Base-by-base conservation (phyloP, 2,113 vertebrate genomes). In the Macrotus californicus region DNA sequence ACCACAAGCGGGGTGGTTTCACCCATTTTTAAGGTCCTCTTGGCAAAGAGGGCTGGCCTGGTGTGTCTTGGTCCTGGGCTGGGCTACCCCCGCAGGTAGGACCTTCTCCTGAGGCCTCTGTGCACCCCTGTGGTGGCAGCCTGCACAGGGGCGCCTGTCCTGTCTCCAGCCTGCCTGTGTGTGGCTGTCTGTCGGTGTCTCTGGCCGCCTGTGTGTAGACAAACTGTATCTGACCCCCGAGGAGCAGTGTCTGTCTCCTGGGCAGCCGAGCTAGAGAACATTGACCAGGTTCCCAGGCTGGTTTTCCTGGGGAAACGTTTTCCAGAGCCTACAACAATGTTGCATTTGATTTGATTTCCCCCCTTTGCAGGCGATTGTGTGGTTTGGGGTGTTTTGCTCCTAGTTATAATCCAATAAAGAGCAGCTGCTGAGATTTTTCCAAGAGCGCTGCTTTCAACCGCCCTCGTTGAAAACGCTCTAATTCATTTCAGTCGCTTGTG, bases 381-480 rank as follows among this genome's bases (percentile, higher is more conserved):
- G 97, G 97, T 97, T 96, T 97, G 96, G 96, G 96, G 96, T 97
- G 96, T 97, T 97, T 98, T 97, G 96, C 97, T 97, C 94, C 96
- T 95, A 96, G 96, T 97, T 97, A 97, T 97, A 98, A 97, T 95
- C 96, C 97, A 97, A 97, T 97, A 97, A 97, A 96, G 96, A 96
- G 93, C 97, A 97, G 94, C 95, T 98, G 97, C 97, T 96, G 97
- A 95, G 96, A 97, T 92, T 97, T 96, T 96, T 96, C 96, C 96
- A 98, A 96, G 94, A 96, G 96, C 85, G 85, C 93, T 50, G 95
- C 94, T 96, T 97, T 96, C 97, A 97, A 97, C 97, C 95, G 77
- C 96, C 95, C 96, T 97, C 75, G 94, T 94, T 97, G 96, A 97
- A 97, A 97, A 97, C 14, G 93, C 56, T 97, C 85, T 96, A 95